These are phyloP conservation scores for Hoplostethus atlanticus DNA, from an alignment of 2,797 vertebrate species.

Conservation along the genomic window DNA sequence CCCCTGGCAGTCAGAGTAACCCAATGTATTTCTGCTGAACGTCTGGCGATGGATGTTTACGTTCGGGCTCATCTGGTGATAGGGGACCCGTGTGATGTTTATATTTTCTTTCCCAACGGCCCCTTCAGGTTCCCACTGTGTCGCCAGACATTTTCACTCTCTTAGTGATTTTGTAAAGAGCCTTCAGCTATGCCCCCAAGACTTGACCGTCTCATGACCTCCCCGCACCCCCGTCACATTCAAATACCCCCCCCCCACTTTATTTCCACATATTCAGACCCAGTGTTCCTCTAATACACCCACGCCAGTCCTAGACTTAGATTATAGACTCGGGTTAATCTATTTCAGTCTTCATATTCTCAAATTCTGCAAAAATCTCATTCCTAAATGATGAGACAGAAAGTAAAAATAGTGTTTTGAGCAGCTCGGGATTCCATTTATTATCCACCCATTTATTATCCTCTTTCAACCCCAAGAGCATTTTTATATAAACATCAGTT, in stretches of 20 bases:
- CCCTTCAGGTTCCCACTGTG: slow-evolving; percentile 38
- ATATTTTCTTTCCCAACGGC: slow-evolving; percentile 48
- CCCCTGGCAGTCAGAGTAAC: slow-evolving; percentile 24
- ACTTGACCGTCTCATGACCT: slow-evolving; percentile 24
- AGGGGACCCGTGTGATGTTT: slow-evolving; percentile 47
- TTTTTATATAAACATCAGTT: slow-evolving; percentile 26
- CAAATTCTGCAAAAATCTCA: slow-evolving; percentile 5
- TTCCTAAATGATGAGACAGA: slow-evolving; percentile 11
- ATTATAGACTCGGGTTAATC: slow-evolving; percentile 41
- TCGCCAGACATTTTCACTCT: slow-evolving; percentile 47
- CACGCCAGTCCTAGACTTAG: slow-evolving; percentile 18
- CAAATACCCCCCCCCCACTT: slow-evolving; percentile 12
- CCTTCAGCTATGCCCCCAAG: neutral
- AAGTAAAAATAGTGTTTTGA: slow-evolving; percentile 12
- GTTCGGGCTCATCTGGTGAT: slow-evolving; percentile 50
- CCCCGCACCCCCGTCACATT: slow-evolving; percentile 4
- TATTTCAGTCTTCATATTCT: slow-evolving; percentile 29
- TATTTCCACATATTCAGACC: slow-evolving; percentile 26
- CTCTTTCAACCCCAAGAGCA: neutral
- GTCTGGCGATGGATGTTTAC: slow-evolving; percentile 57
- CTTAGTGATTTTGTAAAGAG: neutral
- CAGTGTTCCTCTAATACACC: slow-evolving; percentile 13
- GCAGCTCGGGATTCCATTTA: slow-evolving; percentile 3
- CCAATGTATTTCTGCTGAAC: slow-evolving; percentile 23
- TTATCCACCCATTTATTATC: neutral